These are phyloP conservation scores for Macropodus opercularis DNA, from an alignment of 2,797 vertebrate genomes.

Conservation along the genomic window DNA sequence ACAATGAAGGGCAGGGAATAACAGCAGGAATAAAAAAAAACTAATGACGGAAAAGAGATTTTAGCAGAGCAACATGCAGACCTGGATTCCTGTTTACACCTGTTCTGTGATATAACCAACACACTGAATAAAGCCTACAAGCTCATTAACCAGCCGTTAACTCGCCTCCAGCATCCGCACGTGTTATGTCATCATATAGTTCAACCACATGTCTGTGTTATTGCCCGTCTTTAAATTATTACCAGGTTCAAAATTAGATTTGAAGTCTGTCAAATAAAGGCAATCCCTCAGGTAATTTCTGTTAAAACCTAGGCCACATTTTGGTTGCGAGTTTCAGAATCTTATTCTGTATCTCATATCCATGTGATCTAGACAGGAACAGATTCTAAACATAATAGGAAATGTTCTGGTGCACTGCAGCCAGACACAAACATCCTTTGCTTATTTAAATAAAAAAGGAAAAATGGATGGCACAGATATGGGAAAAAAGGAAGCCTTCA, in stretches of 20 bases:
- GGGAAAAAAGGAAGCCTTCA: neutral
- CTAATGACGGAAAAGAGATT: slow-evolving; percentile 44
- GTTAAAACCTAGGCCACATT: slow-evolving; percentile 9
- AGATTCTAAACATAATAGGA: slow-evolving; percentile 12
- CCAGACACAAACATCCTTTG: slow-evolving; percentile 23
- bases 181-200: no score
- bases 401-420: slow-evolving; percentile 5
- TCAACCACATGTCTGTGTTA: neutral
- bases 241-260: no score
- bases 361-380: slow-evolving; percentile 3
- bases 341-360: slow-evolving; percentile 1
- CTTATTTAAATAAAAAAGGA: slow-evolving; percentile 8
- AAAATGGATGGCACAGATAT: slow-evolving; percentile 8
- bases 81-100: neutral
- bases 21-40: slow-evolving; percentile 25
- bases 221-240: no score
- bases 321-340: slow-evolving; percentile 4
- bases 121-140: neutral
- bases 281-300: neutral
- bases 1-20: slow-evolving; percentile 12
- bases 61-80: slow-evolving; percentile 7
- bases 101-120: slow-evolving; percentile 9
- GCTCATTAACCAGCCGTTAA: neutral
- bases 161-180: neutral
- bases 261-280: neutral